Conservation (phyloP, 2,797 vertebrate genomes). For the Rhynchotus rufescens region DNA sequence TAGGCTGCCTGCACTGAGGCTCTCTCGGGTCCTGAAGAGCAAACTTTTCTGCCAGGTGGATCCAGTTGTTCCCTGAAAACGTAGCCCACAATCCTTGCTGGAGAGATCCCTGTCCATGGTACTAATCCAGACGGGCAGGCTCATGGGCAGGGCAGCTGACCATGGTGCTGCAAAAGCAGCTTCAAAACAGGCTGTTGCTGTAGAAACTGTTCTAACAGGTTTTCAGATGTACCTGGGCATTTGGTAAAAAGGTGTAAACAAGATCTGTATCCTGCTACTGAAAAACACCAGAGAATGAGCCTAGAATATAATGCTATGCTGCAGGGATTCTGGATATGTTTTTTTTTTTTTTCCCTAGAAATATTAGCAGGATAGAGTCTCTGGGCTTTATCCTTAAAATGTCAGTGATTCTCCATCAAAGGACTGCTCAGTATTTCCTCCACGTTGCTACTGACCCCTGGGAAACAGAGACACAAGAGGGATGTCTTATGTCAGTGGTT, state of each 20-base stretch:
- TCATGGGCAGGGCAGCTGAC: background rate
- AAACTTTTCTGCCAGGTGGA: background rate
- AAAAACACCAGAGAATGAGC: background rate
- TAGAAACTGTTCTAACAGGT: background rate
- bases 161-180: background rate
- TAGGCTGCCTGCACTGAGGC: background rate
- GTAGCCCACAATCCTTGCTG: rapidly evolving
- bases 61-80: background rate
- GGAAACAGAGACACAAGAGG: background rate
- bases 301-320: background rate
- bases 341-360: background rate
- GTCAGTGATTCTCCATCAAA: background rate
- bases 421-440: background rate
- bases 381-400: background rate
- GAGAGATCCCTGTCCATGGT: background rate
- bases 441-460: background rate
- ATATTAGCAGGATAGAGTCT: background rate
- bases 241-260: background rate
- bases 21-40: background rate
- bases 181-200: background rate
- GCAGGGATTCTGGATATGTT: rapidly evolving
- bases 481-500: background rate
- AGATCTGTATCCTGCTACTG: background rate
- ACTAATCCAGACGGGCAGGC: background rate
- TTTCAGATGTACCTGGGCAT: background rate